Conservation (phyloP, 2,797 vertebrate genomes). For the Tokudaia tokunoshimensis region DNA sequence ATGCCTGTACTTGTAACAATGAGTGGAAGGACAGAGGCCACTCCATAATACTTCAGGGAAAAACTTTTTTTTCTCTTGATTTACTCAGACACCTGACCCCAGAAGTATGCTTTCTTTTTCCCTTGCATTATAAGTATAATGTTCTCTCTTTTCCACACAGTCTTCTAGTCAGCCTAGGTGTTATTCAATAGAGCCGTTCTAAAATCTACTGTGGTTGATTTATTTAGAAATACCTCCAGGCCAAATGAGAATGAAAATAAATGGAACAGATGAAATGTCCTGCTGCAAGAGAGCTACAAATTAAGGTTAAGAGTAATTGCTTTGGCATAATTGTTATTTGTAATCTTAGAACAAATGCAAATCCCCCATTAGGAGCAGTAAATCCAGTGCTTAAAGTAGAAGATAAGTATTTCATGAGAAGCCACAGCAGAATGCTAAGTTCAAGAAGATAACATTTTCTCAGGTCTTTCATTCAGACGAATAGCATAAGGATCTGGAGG, state of each 20-base stretch:
- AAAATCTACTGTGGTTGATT: slow-evolving; percentile 77
- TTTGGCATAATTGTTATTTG: slow-evolving; percentile 79
- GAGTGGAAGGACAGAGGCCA: not conserved
- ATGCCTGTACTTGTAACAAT: not conserved
- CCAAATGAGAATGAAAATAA: slow-evolving; percentile 84
- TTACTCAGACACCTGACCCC: slow-evolving; percentile 64
- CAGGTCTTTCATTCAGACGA: not conserved
- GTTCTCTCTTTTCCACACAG: slow-evolving; percentile 54
- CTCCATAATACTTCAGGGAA: not conserved
- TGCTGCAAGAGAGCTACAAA: slow-evolving; percentile 78
- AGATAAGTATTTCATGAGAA: slow-evolving; percentile 71
- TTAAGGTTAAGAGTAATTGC: slow-evolving; percentile 80
- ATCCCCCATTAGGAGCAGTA: slow-evolving; percentile 76
- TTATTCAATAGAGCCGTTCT: slow-evolving; percentile 71
- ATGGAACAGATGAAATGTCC: slow-evolving; percentile 77
- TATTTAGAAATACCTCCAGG: slow-evolving; percentile 77
- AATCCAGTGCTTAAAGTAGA: slow-evolving; percentile 67
- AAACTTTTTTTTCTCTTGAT: slow-evolving; percentile 42
- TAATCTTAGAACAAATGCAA: slow-evolving; percentile 83
- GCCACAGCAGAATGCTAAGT: slow-evolving; percentile 54
- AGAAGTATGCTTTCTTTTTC: slow-evolving; percentile 34
- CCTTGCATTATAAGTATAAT: slow-evolving; percentile 66
- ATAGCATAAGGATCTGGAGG: not conserved
- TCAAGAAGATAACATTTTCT: not conserved
- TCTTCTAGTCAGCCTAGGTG: slow-evolving; percentile 66